Conservation (phyloP, 2,113 vertebrate genomes). For the Ceyx melanurus region DNA sequence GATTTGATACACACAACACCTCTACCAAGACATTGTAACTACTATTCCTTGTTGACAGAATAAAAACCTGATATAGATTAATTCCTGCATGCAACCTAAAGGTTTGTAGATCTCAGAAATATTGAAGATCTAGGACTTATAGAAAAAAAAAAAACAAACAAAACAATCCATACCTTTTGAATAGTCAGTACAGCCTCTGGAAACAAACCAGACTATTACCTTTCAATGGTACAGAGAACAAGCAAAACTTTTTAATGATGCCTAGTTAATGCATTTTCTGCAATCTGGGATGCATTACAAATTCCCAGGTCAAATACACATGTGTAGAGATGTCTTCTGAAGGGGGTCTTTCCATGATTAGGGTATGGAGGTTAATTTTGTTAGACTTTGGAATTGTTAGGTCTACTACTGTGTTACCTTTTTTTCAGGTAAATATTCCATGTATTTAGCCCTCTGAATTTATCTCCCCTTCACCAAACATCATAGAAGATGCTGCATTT, state of each 20-base stretch:
- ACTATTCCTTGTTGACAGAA: background rate
- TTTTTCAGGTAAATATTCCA: background rate
- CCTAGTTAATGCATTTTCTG: background rate
- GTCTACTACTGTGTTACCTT: background rate
- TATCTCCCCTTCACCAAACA: background rate
- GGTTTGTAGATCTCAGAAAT: background rate
- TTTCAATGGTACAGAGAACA: background rate
- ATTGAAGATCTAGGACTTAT: background rate
- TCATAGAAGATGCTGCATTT: background rate
- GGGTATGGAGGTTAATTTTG: background rate
- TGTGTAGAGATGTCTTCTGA: background rate
- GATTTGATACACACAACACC: background rate
- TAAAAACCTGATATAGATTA: background rate
- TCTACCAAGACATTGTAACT: background rate
- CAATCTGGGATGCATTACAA: background rate
- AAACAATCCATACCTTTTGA: background rate
- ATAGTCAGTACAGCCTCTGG: background rate
- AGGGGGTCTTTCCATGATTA: background rate
- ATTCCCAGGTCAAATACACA: background rate
- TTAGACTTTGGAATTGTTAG: background rate
- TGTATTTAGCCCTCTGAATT: background rate
- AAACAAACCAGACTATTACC: background rate
- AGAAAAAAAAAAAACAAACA: background rate
- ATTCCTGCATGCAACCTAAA: background rate
- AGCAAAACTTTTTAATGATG: background rate